Conservation (phyloP, 2,113 vertebrate species). For the Myiozetetes cayanensis region DNA sequence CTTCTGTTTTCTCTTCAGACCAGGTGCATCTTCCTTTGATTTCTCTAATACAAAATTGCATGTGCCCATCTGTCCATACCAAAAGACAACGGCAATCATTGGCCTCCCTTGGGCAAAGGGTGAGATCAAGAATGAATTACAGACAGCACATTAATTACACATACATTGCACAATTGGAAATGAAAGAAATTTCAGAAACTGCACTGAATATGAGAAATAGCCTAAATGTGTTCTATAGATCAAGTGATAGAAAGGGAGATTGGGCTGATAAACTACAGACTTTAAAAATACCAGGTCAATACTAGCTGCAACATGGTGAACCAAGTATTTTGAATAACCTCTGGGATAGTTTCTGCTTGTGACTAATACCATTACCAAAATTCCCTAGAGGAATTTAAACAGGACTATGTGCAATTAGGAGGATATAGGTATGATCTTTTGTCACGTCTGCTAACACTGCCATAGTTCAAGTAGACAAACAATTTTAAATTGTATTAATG, state of each 20-base stretch:
- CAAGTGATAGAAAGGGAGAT: constrained; percentile 38
- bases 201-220: neutral
- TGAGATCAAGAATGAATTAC: neutral
- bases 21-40: neutral
- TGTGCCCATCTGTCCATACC: neutral
- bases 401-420: neutral
- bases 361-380: constrained; percentile 38
- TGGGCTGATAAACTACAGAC: neutral
- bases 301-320: constrained; percentile 36
- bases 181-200: constrained; percentile 36
- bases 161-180: constrained; percentile 43
- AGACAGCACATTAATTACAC: constrained; percentile 1
- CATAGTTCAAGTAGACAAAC: neutral
- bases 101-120: constrained; percentile 22
- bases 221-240: constrained; percentile 26
- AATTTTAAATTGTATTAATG: neutral
- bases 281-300: constrained; percentile 38
- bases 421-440: neutral
- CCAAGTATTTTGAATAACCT: constrained; percentile 33
- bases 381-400: constrained; percentile 14
- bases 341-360: constrained; percentile 46
- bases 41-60: neutral
- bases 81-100: constrained; percentile 12
- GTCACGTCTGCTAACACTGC: neutral
- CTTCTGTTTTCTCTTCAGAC: neutral